Evolutionary conservation across 2,888 invertebrate species (phyloP).

Genomic region (Hirtodrosophila duncani): DNA sequence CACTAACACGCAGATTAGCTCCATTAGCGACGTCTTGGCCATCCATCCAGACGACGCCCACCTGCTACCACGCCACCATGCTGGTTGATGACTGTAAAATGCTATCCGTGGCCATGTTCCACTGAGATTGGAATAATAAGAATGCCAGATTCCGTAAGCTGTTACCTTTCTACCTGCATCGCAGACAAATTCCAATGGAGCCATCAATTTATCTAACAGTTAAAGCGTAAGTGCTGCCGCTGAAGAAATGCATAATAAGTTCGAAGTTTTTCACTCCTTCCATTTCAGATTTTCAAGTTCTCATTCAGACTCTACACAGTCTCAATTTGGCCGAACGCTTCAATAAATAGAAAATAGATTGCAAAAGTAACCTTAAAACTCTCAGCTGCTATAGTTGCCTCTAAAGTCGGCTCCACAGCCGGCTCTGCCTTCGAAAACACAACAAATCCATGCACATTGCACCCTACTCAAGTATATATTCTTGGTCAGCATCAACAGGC

Average conservation of each 20-base stretch:
- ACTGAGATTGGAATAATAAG: slow-evolving; percentile 45
- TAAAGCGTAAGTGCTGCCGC: slow-evolving; percentile 45
- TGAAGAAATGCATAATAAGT: too few species aligned
- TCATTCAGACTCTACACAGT: slow-evolving; percentile 31
- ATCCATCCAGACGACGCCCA: slow-evolving; percentile 47
- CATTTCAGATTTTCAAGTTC: slow-evolving; percentile 32
- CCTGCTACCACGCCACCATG: slow-evolving; percentile 47
- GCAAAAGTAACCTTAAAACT: too few species aligned
- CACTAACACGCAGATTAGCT: slow-evolving; percentile 31
- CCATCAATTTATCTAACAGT: slow-evolving; percentile 42
- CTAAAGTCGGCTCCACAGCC: too few species aligned
- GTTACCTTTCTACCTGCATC: slow-evolving; percentile 45
- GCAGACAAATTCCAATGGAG: slow-evolving; percentile 41
- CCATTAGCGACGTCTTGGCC: slow-evolving; percentile 36
- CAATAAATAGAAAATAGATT: too few species aligned
- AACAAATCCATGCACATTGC: too few species aligned
- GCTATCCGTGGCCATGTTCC: slow-evolving; percentile 47
- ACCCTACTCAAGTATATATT: too few species aligned
- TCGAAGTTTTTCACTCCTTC: too few species aligned
- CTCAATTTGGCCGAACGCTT: slow-evolving; percentile 31
- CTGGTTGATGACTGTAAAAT: slow-evolving; percentile 41
- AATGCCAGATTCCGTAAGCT: slow-evolving; percentile 31
- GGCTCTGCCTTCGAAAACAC: too few species aligned
- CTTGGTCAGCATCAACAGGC: too few species aligned
- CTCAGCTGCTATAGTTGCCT: too few species aligned